These are phyloP conservation scores for Volucella inflata DNA, from an alignment of 2,888 invertebrate genomes.

Conservation along the genomic window DNA sequence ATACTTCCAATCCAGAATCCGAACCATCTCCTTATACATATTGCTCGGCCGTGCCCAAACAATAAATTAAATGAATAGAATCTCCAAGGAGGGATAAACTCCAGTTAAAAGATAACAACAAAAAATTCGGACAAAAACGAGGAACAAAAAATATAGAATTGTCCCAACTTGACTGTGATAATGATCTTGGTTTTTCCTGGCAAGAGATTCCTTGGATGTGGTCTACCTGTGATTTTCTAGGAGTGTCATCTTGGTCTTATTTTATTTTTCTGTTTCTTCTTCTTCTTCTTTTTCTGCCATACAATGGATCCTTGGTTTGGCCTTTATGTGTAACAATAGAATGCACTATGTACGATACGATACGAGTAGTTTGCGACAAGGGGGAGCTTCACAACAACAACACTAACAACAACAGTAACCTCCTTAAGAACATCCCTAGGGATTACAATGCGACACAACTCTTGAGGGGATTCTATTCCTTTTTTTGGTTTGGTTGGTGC, in stretches of 20 bases:
- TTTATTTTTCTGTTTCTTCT: constrained; percentile 40
- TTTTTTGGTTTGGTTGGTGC: constrained; percentile 21
- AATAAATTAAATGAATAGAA: constrained; percentile 74
- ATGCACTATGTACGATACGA: constrained; percentile 24
- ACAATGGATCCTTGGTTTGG: constrained; percentile 69
- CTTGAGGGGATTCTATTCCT: constrained; percentile 65
- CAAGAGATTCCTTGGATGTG: constrained; percentile 71
- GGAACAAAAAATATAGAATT: constrained; percentile 50
- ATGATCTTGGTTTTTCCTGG: constrained; percentile 71
- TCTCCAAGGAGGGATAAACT: constrained; percentile 44
- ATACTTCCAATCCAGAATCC: not conserved
- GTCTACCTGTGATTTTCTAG: constrained; percentile 73
- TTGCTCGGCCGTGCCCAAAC: constrained; percentile 68
- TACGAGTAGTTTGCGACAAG: constrained; percentile 31
- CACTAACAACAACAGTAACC: constrained; percentile 16
- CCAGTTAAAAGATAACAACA: constrained; percentile 32
- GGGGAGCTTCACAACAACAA: constrained; percentile 35
- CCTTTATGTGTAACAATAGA: constrained; percentile 72
- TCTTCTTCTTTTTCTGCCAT: constrained; percentile 56
- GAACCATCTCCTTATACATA: not conserved
- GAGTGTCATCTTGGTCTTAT: constrained; percentile 51
- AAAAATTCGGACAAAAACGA: not conserved
- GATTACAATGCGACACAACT: constrained; percentile 71
- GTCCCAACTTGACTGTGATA: constrained; percentile 75
- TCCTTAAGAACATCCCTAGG: constrained; percentile 70